Conservation (phyloP, 2,888 invertebrate species). For the Pedicia rivosa region DNA sequence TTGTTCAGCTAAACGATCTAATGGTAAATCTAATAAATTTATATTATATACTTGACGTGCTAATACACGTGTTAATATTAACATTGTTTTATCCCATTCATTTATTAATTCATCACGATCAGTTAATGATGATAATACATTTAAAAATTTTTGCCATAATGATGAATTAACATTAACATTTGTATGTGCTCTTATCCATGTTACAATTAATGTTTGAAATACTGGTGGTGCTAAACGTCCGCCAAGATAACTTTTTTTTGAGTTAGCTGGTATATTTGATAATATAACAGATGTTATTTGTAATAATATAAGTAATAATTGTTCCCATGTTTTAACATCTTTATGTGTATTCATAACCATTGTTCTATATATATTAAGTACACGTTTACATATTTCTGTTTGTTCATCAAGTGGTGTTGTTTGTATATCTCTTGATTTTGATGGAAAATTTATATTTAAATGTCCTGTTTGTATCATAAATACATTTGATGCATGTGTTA, state of each 20-base stretch:
- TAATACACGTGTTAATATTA: conserved; percentile 85
- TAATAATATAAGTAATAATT: conserved; percentile 66
- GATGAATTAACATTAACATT: conserved; percentile 79
- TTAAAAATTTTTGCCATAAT: conserved; percentile 87
- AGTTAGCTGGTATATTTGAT: conserved; percentile 39
- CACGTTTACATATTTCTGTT: conserved; percentile 90
- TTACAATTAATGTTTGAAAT: conserved; percentile 88
- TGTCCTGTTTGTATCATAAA: conserved; percentile 49
- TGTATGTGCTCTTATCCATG: conserved; percentile 95
- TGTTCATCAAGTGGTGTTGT: conserved; percentile 73
- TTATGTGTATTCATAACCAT: conserved; percentile 94
- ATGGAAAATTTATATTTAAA: conserved; percentile 36
- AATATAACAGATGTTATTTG: conserved; percentile 85
- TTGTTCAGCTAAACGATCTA: conserved; percentile 63
- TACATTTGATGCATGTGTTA: conserved; percentile 90
- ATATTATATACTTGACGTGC: conserved; percentile 90
- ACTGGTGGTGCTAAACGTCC: conserved; percentile 72
- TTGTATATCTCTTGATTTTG: conserved; percentile 39
- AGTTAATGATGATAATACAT: conserved; percentile 72
- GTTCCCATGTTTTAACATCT: conserved; percentile 89
- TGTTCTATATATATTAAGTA: conserved; percentile 87
- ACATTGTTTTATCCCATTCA: conserved; percentile 98
- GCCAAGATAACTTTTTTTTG: conserved; percentile 56
- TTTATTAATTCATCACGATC: conserved; percentile 89
- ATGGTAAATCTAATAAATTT: conserved; percentile 73